phyloP scores from a whole-genome alignment of 2,888 invertebrate species.

The Nymphalis urticae region DNA sequence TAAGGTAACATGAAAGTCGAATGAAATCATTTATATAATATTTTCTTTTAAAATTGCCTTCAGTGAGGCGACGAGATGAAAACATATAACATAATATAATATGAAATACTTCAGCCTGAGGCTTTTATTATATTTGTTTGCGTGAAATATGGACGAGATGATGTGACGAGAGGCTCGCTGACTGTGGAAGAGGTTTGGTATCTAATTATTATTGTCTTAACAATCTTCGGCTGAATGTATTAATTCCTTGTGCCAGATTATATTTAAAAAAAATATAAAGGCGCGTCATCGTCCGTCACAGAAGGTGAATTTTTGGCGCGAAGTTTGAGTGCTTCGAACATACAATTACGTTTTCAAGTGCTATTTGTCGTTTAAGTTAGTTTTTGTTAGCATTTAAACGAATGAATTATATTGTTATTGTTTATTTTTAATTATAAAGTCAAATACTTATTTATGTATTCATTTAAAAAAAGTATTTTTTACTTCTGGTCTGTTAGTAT shows the following conservation, averaged over 20 bases:
- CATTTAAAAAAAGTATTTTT: no score
- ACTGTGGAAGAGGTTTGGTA: conserved; percentile 37
- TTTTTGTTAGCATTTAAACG: background rate
- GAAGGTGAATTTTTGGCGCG: no score
- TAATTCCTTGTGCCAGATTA: background rate
- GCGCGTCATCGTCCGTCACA: no score
- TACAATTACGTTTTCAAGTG: no score
- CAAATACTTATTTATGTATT: no score
- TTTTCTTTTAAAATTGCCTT: conserved; percentile 13
- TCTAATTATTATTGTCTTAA: no score
- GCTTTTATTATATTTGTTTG: conserved; percentile 69
- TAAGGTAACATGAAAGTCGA: background rate
- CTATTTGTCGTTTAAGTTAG: background rate
- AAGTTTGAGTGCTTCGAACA: no score
- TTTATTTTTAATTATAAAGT: no score
- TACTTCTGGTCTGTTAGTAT: no score
- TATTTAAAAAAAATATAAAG: no score
- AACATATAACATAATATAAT: conserved; percentile 27
- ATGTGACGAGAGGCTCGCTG: conserved; percentile 42
- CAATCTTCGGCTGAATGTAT: no score
- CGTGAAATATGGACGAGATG: conserved; percentile 64
- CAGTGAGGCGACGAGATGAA: conserved; percentile 29
- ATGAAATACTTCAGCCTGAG: conserved; percentile 40
- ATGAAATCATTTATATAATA: background rate
- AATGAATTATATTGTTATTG: background rate